Base-by-base conservation (phyloP, 1,140 invertebrate species). In the Bathynomus jamesi region DNA sequence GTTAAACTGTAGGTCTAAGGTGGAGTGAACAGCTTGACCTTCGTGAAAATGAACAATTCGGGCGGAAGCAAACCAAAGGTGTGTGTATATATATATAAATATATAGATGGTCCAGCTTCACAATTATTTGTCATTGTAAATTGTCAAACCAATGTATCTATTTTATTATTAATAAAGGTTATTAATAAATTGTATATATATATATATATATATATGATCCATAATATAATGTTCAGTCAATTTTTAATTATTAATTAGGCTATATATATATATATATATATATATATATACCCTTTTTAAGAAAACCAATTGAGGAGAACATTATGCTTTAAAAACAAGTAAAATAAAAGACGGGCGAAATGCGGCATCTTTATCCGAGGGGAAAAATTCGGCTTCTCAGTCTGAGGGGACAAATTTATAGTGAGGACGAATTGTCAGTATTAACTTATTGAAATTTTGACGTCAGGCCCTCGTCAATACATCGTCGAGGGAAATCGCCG, bases 201-300 rank as follows among this genome's bases (percentile, higher is more conserved):
- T 53, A 53, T 53, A 53, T 53, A 53, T 53, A 53, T 53, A 53
- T 3, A 53, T 40, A 40, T 8, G 7, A 40, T 40, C 7, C 17
- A 40, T 40, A 40, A n/a, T n/a, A n/a, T n/a, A n/a, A 40, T 40
- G 17, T 40, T 8, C 32, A 8, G 32, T 40, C 32, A 40, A 40
- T 40, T 40, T n/a, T n/a, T n/a, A n/a, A 40, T 17, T 40, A 8
- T 40, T 17, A 40, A 40, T 40, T 17, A 8, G 32, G 7, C 7
- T 40, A 40, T 40, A 40, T 53, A 53, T 53, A 53, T 53, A 53
- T 53, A 53, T 53, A 53, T 53, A 53, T 53, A 53, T 53, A 53
- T 53, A 53, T 53, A 53, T 53, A 53, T 53, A 53, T 53, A 53
- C 21, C 7, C 17, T 8, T 40, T 8, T 40, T 8, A 8, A 40